These are phyloP conservation scores for Galemys pyrenaicus DNA, from an alignment of 2,113 vertebrate genomes.

Conservation along the genomic window DNA sequence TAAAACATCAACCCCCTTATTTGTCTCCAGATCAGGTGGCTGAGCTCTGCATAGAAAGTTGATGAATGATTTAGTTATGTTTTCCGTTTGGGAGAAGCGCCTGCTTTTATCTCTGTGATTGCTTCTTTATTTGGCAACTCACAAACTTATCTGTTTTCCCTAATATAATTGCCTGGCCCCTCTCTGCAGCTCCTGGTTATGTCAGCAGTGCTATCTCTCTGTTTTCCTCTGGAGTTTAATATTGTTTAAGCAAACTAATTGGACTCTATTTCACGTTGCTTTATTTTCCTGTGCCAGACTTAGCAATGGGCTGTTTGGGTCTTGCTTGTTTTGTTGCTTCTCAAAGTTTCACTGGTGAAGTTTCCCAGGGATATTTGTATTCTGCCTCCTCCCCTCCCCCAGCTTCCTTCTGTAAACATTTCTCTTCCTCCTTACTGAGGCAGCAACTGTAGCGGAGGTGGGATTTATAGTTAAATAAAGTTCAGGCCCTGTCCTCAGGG, in stretches of 20 bases:
- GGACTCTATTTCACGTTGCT: slow-evolving; percentile 53
- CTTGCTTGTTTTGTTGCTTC: neutral
- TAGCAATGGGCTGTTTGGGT: neutral
- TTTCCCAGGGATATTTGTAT: neutral
- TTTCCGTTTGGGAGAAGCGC: slow-evolving; percentile 26
- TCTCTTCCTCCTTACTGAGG: neutral
- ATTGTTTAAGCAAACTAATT: slow-evolving; percentile 68
- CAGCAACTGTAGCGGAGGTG: neutral
- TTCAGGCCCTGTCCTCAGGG: neutral
- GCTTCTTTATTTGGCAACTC: slow-evolving; percentile 67
- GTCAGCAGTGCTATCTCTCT: slow-evolving; percentile 27
- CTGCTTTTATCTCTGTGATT: slow-evolving; percentile 72
- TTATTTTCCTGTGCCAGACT: neutral
- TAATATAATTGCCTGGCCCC: slow-evolving; percentile 63
- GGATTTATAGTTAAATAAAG: neutral
- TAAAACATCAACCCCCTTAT: slow-evolving; percentile 9
- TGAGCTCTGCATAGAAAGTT: slow-evolving; percentile 4
- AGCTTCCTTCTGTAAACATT: neutral
- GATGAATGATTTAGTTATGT: slow-evolving; percentile 49
- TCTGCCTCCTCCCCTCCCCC: neutral
- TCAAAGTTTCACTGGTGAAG: neutral
- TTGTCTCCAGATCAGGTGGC: slow-evolving; percentile 62
- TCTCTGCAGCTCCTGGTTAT: neutral
- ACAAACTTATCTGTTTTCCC: slow-evolving; percentile 63
- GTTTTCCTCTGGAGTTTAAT: slow-evolving; percentile 62